Percentiles rank a stretch among this genome's conserved stretches.
Conservation (phyloP, 1,140 invertebrate genomes). For the Cherax destructor region DNA sequence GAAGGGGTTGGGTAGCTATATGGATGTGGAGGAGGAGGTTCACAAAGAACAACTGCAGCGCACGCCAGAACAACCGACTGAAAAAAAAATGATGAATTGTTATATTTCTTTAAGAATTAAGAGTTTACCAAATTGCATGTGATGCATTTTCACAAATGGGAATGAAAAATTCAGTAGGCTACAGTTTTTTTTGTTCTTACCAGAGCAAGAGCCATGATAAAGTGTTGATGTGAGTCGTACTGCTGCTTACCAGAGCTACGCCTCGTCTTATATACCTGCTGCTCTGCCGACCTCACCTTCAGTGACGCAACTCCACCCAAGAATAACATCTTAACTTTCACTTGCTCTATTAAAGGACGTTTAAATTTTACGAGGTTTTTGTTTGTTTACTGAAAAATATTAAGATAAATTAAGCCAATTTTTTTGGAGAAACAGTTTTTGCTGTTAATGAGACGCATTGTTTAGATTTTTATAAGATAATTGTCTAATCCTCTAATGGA, state of each 20-base stretch:
- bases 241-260: background rate
- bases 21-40: background rate
- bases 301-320: background rate
- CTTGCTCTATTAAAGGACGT: background rate
- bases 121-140: too few relatives aligned
- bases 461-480: too few relatives aligned
- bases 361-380: background rate
- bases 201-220: constrained; percentile 17
- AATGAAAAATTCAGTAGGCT: too few relatives aligned
- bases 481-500: too few relatives aligned
- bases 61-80: constrained; percentile 64
- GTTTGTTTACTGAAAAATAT: background rate
- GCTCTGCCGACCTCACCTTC: background rate
- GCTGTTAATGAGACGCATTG: too few relatives aligned
- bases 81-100: background rate
- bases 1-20: constrained; percentile 25
- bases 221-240: background rate
- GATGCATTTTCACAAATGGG: too few relatives aligned
- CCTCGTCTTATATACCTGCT: background rate
- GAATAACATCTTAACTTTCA: background rate
- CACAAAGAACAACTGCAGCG: constrained; percentile 16
- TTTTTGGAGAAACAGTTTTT: too few relatives aligned
- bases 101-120: background rate
- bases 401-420: too few relatives aligned
- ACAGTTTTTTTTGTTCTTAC: background rate